Conservation (phyloP, 1,140 invertebrate species). For the Globodera ellingtonae region DNA sequence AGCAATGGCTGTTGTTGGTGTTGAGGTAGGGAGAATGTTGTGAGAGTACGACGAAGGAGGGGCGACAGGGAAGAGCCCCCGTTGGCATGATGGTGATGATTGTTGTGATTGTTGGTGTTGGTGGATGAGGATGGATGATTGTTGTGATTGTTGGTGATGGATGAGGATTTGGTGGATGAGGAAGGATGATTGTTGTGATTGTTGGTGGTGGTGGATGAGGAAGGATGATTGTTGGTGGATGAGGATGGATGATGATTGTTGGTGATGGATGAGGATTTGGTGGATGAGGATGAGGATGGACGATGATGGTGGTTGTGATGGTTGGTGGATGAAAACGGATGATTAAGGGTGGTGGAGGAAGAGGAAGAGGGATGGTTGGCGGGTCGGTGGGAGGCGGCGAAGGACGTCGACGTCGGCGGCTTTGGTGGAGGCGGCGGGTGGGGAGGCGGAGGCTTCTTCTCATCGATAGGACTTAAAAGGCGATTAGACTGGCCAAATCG, state of each 20-base stretch:
- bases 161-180: not conserved
- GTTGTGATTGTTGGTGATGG: not conserved
- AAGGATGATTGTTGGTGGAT: not conserved
- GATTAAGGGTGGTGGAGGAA: not conserved
- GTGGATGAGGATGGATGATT: not conserved
- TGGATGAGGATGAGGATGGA: not conserved
- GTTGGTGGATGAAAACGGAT: not conserved
- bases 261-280: not conserved
- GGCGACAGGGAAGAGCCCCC: conserved; percentile 5
- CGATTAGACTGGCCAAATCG: not conserved
- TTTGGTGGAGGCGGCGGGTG: not conserved
- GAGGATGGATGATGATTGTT: not conserved
- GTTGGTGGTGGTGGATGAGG: too few species aligned
- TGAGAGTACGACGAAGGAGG: not conserved
- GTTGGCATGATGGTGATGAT: not conserved
- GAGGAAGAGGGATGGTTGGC: not conserved
- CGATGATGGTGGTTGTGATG: too few species aligned
- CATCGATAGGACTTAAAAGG: not conserved
- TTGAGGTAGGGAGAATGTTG: not conserved
- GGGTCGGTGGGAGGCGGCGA: not conserved
- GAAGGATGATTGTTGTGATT: too few species aligned
- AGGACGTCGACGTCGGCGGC: not conserved
- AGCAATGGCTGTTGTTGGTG: conserved; percentile 8
- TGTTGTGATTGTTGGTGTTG: not conserved
- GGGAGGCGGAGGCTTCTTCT: conserved; percentile 1